Percentiles rank a stretch among this genome's conserved stretches.
Conservation (phyloP, 2,113 vertebrate genomes). For the Todiramphus saurophagus region DNA sequence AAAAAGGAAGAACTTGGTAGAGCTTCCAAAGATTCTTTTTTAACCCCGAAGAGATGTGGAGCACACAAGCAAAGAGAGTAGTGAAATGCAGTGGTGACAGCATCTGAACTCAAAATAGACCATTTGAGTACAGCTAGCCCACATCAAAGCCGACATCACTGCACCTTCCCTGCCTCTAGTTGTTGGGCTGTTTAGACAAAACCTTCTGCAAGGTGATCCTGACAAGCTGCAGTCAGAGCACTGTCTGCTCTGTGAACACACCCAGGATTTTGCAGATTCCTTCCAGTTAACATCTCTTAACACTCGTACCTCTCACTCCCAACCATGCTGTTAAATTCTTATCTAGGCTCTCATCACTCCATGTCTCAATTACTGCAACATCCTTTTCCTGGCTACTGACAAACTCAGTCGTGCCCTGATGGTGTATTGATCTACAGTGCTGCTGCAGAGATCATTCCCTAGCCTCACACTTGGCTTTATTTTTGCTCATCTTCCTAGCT, state of each 20-base stretch:
- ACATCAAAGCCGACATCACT: neutral
- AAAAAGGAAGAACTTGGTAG: neutral
- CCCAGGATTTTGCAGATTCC: neutral
- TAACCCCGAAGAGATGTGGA: neutral
- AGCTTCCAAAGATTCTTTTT: neutral
- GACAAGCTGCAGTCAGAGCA: neutral
- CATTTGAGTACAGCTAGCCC: neutral
- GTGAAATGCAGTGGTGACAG: neutral
- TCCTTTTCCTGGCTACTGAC: constrained; percentile 22
- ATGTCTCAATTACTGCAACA: constrained; percentile 56
- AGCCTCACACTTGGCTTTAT: neutral
- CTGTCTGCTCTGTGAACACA: neutral
- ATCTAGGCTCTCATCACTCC: constrained; percentile 5
- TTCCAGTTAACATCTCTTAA: neutral
- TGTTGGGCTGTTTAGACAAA: neutral
- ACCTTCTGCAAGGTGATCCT: neutral
- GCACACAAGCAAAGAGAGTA: neutral
- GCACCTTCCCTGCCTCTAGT: neutral
- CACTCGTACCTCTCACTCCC: neutral
- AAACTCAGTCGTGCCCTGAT: neutral
- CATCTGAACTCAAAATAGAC: neutral
- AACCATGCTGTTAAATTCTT: constrained; percentile 11
- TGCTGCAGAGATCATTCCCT: neutral
- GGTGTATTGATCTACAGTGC: constrained; percentile 20
- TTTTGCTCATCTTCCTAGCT: neutral